These are phyloP conservation scores for Pararge aegeria DNA, from an alignment of 1,140 invertebrate species.

Conservation along the genomic window DNA sequence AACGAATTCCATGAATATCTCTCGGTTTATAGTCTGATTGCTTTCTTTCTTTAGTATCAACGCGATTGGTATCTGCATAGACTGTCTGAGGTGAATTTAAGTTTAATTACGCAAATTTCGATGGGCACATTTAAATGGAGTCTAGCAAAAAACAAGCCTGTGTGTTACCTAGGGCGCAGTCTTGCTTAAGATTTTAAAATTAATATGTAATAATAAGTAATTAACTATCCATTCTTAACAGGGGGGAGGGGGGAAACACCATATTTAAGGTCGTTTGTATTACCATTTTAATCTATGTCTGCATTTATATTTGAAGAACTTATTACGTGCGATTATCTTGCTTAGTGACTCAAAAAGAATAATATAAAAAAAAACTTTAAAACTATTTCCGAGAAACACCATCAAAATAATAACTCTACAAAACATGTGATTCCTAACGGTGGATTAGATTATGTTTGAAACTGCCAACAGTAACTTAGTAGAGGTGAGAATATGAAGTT, in stretches of 20 bases:
- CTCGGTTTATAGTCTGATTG: background rate
- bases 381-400: background rate
- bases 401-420: background rate
- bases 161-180: no score
- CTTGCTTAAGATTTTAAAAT: no score
- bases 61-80: background rate
- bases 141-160: background rate
- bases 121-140: background rate
- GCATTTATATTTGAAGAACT: no score
- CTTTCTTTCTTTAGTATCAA: background rate
- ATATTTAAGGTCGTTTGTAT: no score
- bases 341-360: no score
- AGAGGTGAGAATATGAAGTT: slow-evolving; percentile 26
- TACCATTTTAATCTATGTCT: no score
- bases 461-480: background rate
- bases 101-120: background rate
- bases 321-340: no score
- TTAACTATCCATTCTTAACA: no score
- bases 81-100: background rate
- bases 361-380: no score
- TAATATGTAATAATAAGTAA: no score
- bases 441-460: background rate
- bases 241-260: no score
- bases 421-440: background rate
- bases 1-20: background rate